These are phyloP conservation scores for Empidonax alnorum DNA, from an alignment of 2,113 vertebrate species.

Conservation along the genomic window DNA sequence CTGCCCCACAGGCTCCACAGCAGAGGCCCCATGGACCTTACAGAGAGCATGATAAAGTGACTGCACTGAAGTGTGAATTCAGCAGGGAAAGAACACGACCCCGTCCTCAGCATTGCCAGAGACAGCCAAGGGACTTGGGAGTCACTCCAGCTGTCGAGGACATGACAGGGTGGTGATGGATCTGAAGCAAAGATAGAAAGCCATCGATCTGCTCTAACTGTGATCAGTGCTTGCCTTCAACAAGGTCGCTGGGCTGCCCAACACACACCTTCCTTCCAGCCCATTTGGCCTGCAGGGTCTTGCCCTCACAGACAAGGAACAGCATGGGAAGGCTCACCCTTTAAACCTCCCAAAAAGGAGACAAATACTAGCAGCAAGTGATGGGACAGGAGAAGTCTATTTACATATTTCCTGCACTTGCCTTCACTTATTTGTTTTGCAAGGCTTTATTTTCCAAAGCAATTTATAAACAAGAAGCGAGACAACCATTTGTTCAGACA, in stretches of 20 bases:
- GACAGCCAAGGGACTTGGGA: background rate
- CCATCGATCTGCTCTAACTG: conserved; percentile 30
- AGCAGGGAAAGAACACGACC: background rate
- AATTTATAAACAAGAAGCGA: conserved; percentile 1
- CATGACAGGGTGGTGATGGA: background rate
- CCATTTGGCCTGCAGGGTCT: background rate
- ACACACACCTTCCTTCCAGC: background rate
- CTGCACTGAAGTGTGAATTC: background rate
- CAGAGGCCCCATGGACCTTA: background rate
- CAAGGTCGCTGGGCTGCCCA: background rate
- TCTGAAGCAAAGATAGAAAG: conserved; percentile 2
- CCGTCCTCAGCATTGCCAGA: background rate
- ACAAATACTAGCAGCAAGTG: background rate
- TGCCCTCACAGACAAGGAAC: background rate
- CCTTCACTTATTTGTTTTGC: conserved; percentile 15
- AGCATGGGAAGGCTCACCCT: background rate
- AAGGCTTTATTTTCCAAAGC: conserved; percentile 8
- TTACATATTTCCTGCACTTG: background rate
- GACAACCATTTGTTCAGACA: conserved; percentile 35
- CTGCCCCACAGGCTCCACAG: background rate
- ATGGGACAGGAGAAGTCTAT: background rate
- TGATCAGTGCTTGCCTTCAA: conserved; percentile 10
- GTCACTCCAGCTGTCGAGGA: background rate
- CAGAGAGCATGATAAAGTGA: background rate
- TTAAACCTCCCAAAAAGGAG: background rate